Evolutionary conservation across 2,113 vertebrate species (phyloP).

Genomic region (Bettongia penicillata): DNA sequence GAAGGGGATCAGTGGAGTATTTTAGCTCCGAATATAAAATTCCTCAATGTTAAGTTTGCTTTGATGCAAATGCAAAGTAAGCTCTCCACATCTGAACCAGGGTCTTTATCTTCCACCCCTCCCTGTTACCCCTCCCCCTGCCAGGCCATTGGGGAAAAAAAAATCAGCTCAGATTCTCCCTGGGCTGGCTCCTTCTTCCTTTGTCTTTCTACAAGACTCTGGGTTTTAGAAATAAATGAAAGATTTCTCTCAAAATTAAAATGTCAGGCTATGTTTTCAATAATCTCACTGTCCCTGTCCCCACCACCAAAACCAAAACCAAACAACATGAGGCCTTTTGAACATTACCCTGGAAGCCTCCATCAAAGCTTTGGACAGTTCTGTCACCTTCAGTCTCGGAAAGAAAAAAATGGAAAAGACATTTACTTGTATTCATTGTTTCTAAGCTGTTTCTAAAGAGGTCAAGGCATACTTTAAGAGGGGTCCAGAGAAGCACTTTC

Average conservation of each 20-base stretch:
- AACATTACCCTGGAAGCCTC: not conserved
- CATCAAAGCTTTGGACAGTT: not conserved
- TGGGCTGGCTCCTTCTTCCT: not conserved
- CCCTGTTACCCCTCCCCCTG: slow-evolving; percentile 21
- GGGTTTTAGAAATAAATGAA: not conserved
- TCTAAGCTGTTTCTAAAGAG: not conserved
- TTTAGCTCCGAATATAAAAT: slow-evolving; percentile 50
- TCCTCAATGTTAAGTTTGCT: slow-evolving; percentile 59
- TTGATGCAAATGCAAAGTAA: slow-evolving; percentile 52
- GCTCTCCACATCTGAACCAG: not conserved
- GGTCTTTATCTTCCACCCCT: slow-evolving; percentile 53
- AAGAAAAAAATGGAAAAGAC: not conserved
- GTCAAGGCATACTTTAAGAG: not conserved
- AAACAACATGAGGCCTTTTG: not conserved
- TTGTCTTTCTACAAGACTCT: not conserved
- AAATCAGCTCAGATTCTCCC: slow-evolving; percentile 4
- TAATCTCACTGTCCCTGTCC: not conserved
- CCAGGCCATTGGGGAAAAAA: not conserved
- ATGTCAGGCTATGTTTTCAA: not conserved
- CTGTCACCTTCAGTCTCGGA: not conserved
- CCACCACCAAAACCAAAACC: not conserved
- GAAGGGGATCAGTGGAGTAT: slow-evolving; percentile 57
- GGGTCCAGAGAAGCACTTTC: not conserved
- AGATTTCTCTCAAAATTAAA: not conserved
- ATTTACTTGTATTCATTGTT: not conserved